Percentiles rank a stretch among this genome's conserved stretches.
Evolutionary conservation across 2,797 vertebrate genomes (phyloP).

Genomic region (Pteropus rufus): DNA sequence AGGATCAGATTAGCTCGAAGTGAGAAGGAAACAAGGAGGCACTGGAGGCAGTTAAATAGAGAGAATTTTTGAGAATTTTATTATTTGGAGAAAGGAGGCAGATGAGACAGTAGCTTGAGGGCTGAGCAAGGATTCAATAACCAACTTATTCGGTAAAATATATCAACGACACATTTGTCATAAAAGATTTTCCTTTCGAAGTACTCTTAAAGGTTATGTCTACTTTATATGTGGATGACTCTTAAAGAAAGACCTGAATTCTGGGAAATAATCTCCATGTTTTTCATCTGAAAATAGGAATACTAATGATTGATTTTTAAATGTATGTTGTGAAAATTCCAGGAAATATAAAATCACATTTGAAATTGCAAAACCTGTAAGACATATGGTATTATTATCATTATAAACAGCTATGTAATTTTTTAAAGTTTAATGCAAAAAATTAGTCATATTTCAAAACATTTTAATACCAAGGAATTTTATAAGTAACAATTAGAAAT

Average conservation of each 20-base stretch:
- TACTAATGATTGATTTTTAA: background rate
- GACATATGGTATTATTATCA: background rate
- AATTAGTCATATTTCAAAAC: background rate
- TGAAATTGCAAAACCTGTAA: background rate
- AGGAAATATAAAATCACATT: background rate
- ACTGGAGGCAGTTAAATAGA: background rate
- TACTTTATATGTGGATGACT: background rate
- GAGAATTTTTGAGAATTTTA: background rate
- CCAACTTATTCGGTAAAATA: background rate
- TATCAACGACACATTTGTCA: background rate
- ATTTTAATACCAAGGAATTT: constrained; percentile 3
- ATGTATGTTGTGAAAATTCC: background rate
- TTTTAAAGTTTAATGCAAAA: background rate
- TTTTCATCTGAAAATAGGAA: background rate
- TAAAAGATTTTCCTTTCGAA: background rate
- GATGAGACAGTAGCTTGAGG: background rate
- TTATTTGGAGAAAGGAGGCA: background rate
- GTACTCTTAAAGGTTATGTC: background rate
- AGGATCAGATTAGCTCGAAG: background rate
- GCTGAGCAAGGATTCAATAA: background rate
- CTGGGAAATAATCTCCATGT: background rate
- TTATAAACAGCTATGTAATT: background rate
- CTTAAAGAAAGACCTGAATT: background rate
- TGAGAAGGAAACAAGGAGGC: background rate
- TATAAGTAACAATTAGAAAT: background rate